A percentile compares a stretch with the other conserved stretches of the same genome.
Conservation (phyloP, 2,888 invertebrate genomes). For the Acanthoscelides obtectus region DNA sequence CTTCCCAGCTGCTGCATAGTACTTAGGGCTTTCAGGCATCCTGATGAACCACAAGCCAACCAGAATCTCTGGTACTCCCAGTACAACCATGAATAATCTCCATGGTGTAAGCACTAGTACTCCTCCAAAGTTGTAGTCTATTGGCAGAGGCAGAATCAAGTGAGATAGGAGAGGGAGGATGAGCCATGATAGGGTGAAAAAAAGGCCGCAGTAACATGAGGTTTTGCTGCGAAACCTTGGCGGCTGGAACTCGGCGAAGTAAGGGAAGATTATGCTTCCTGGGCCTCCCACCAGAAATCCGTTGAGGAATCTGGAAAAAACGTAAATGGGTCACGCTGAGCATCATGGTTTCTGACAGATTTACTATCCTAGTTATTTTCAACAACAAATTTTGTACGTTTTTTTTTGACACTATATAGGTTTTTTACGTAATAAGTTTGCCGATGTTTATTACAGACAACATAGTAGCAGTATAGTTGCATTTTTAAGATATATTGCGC, state of each 20-base stretch:
- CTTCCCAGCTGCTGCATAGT: slow-evolving; percentile 59
- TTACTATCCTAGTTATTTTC: no score
- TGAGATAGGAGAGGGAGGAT: slow-evolving; percentile 54
- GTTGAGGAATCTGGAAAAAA: slow-evolving; percentile 52
- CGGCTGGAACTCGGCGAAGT: slow-evolving; percentile 63
- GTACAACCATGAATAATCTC: slow-evolving; percentile 65
- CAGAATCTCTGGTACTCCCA: slow-evolving; percentile 60
- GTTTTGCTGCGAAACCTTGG: slow-evolving; percentile 55
- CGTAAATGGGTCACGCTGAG: no score
- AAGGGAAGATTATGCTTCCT: slow-evolving; percentile 51
- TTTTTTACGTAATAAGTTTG: no score
- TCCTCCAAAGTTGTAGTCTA: slow-evolving; percentile 26
- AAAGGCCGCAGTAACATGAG: slow-evolving; percentile 60
- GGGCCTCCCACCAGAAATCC: slow-evolving; percentile 51
- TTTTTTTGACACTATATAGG: no score
- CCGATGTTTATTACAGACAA: no score
- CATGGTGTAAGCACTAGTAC: slow-evolving; percentile 62
- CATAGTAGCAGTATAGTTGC: no score
- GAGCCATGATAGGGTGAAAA: slow-evolving; percentile 61
- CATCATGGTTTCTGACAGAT: no score
- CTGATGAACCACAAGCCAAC: slow-evolving; percentile 52
- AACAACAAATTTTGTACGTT: no score
- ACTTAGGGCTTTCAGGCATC: slow-evolving; percentile 79
- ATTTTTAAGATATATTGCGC: no score
- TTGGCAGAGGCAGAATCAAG: slow-evolving; percentile 33